Evolutionary conservation across 2,888 invertebrate genomes (phyloP).

Genomic region (Erebia epiphron): DNA sequence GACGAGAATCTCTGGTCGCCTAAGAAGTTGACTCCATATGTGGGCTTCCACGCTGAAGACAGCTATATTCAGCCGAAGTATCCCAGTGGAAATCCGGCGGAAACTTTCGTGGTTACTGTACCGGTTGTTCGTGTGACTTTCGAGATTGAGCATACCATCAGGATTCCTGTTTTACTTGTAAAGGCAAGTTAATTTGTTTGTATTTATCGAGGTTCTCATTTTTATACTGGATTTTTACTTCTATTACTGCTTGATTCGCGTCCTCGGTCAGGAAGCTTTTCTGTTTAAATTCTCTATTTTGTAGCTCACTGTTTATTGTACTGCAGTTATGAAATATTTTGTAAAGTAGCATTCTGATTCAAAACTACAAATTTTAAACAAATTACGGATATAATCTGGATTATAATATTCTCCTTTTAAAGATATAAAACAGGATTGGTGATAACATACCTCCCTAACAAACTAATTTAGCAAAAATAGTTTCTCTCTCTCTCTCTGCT

Average conservation of each 20-base stretch:
- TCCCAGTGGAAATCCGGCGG: constrained; percentile 66
- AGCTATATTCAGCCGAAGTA: constrained; percentile 67
- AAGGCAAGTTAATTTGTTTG: constrained; percentile 53
- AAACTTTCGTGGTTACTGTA: constrained; percentile 77
- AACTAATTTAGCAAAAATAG: not conserved
- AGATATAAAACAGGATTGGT: not conserved
- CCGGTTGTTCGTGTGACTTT: constrained; percentile 85
- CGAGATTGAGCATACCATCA: constrained; percentile 82
- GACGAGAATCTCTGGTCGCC: constrained; percentile 89
- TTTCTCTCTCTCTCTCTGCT: not conserved
- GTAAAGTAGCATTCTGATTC: no score
- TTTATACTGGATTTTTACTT: not conserved
- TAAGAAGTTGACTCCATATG: constrained; percentile 81
- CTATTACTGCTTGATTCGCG: no score
- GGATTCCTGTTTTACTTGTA: constrained; percentile 66
- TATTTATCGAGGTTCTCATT: not conserved
- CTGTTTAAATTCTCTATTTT: no score
- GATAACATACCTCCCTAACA: not conserved
- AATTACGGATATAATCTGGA: no score
- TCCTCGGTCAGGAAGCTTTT: no score
- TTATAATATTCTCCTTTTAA: not conserved
- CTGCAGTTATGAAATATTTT: no score
- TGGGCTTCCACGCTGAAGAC: constrained; percentile 58
- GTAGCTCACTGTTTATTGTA: no score
- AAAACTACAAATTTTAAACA: no score